Percentiles rank a stretch among this genome's conserved stretches.
These are phyloP conservation scores for Bombus impatiens DNA, from an alignment of 1,140 invertebrate genomes.

Conservation along the genomic window DNA sequence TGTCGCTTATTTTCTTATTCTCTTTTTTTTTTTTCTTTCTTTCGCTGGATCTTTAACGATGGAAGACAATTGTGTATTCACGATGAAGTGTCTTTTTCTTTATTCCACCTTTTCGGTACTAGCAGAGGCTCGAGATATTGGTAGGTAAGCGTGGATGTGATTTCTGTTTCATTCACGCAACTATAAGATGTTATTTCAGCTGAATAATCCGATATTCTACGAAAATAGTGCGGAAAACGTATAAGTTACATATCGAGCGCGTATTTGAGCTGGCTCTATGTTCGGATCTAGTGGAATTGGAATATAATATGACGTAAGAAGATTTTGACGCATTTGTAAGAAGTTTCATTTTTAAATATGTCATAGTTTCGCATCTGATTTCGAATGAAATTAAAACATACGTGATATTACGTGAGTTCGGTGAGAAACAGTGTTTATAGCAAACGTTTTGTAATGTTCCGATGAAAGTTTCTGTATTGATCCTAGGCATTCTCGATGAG, in stretches of 20 bases:
- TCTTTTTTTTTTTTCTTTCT: too few species aligned
- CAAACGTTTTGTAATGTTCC: neutral
- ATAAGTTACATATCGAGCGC: neutral
- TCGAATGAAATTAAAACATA: neutral
- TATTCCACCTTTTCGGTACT: neutral
- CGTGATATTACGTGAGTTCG: neutral
- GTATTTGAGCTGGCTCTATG: neutral
- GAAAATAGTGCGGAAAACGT: neutral
- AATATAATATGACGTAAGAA: neutral
- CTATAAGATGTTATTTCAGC: neutral
- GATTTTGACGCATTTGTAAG: neutral
- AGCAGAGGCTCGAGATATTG: neutral
- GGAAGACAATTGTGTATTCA: neutral
- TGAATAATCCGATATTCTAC: neutral
- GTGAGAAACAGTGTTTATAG: neutral
- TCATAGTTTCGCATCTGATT: neutral
- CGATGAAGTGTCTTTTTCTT: neutral
- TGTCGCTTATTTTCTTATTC: neutral
- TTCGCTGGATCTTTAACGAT: neutral
- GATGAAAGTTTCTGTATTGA: neutral
- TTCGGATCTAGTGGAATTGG: neutral
- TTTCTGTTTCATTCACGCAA: neutral
- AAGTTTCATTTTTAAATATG: neutral
- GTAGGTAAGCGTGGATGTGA: neutral
- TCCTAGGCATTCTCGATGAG: neutral